These are phyloP conservation scores for Proctacanthus coquilletti DNA, from an alignment of 1,140 invertebrate genomes.

Conservation along the genomic window DNA sequence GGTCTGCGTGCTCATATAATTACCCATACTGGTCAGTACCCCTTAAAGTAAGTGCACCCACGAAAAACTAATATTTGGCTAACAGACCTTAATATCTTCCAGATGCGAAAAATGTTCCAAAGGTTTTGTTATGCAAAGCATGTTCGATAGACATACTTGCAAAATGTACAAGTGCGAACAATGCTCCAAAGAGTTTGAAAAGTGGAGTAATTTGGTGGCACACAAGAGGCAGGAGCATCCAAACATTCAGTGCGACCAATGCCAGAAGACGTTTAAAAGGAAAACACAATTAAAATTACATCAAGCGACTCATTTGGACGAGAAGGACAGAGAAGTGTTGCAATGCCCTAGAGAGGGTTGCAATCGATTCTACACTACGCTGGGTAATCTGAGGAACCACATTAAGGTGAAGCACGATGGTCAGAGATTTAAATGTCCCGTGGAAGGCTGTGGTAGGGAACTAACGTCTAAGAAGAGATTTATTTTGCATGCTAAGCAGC, in stretches of 20 bases:
- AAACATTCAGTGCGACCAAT: slow-evolving; percentile 3
- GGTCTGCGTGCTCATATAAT: slow-evolving; percentile 24
- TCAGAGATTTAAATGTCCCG: slow-evolving; percentile 18
- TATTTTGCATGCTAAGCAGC: no score
- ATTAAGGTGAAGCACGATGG: slow-evolving; percentile 14
- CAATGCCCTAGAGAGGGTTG: slow-evolving; percentile 15
- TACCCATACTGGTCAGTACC: slow-evolving; percentile 18
- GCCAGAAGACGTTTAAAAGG: slow-evolving; percentile 1
- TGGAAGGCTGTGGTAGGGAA: slow-evolving; percentile 12
- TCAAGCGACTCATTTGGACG: not conserved
- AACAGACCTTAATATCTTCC: not conserved
- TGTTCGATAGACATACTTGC: slow-evolving; percentile 21
- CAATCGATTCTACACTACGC: slow-evolving; percentile 15
- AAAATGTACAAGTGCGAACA: slow-evolving; percentile 15
- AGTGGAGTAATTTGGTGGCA: no score
- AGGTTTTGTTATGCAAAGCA: slow-evolving; percentile 21
- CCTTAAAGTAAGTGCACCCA: slow-evolving; percentile 8
- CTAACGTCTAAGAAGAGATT: slow-evolving; percentile 7
- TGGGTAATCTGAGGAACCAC: slow-evolving; percentile 22
- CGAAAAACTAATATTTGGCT: not conserved
- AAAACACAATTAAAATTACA: slow-evolving; percentile 1
- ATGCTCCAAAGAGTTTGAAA: slow-evolving; percentile 16
- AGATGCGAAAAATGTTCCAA: slow-evolving; percentile 17
- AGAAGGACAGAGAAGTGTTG: slow-evolving; percentile 6
- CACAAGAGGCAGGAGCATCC: no score